These are phyloP conservation scores for Oryzias curvinotus DNA, from an alignment of 2,113 vertebrate genomes.

Conservation along the genomic window DNA sequence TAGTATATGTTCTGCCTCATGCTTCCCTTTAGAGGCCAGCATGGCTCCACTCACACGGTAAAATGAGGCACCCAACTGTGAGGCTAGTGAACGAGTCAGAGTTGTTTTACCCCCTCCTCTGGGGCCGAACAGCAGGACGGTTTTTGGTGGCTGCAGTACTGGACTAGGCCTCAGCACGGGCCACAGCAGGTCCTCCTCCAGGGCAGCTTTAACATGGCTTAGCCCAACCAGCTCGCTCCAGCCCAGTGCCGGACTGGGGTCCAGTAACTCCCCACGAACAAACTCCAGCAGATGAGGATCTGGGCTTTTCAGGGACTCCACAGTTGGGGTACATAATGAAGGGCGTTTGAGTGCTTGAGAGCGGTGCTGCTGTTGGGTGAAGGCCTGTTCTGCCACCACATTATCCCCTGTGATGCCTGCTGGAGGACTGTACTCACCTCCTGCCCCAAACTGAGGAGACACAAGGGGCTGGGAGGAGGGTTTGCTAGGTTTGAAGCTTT, in stretches of 20 bases:
- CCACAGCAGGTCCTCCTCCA: constrained; percentile 95
- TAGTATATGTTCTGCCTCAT: constrained; percentile 88
- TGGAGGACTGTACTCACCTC: constrained; percentile 84
- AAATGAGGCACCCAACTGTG: constrained; percentile 89
- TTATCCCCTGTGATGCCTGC: constrained; percentile 79
- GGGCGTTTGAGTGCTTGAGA: constrained; percentile 70
- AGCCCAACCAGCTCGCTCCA: constrained; percentile 92
- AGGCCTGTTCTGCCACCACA: constrained; percentile 63
- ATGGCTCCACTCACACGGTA: constrained; percentile 81
- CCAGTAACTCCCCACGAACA: constrained; percentile 85
- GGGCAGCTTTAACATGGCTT: constrained; percentile 83
- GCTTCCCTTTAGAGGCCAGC: constrained; percentile 85
- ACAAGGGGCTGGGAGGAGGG: constrained; percentile 80
- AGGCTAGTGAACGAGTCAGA: constrained; percentile 87
- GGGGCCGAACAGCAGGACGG: constrained; percentile 93
- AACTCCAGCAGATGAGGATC: constrained; percentile 86
- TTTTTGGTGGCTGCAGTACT: constrained; percentile 75
- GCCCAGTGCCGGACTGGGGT: constrained; percentile 84
- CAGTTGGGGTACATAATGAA: constrained; percentile 55
- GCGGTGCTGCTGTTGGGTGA: constrained; percentile 68
- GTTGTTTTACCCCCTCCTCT: constrained; percentile 86
- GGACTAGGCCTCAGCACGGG: constrained; percentile 83
- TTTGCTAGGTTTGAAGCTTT: constrained; percentile 83
- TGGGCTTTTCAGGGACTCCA: constrained; percentile 81
- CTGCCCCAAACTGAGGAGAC: constrained; percentile 77